Evolutionary conservation across 2,888 invertebrate genomes (phyloP).

Genomic region (Carcina quercana): DNA sequence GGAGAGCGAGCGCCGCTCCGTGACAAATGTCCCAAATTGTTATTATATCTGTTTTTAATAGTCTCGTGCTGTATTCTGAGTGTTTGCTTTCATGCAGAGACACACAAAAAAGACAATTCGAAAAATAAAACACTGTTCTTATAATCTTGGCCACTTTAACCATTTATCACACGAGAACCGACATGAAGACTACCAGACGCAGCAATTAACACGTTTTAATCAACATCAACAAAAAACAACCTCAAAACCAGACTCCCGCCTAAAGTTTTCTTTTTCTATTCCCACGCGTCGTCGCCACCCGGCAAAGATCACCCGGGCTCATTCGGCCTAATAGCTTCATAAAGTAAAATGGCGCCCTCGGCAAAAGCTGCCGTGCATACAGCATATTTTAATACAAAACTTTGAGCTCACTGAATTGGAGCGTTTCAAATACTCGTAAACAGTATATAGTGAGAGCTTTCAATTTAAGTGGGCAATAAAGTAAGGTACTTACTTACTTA

Average conservation of each 20-base stretch:
- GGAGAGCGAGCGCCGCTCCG: constrained; percentile 29
- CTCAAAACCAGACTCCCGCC: constrained; percentile 7
- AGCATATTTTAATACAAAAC: no score
- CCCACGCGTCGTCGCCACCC: constrained; percentile 16
- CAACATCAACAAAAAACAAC: constrained; percentile 10
- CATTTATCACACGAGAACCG: no score
- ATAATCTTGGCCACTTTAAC: no score
- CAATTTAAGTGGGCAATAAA: no score
- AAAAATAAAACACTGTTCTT: no score
- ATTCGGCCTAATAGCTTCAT: constrained; percentile 19
- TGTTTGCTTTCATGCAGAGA: no score
- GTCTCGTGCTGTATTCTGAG: constrained; percentile 1
- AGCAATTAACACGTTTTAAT: constrained; percentile 19
- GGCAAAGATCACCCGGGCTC: constrained; percentile 16
- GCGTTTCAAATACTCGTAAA: no score
- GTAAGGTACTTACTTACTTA: no score
- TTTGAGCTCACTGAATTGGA: no score
- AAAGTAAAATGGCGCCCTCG: constrained; percentile 15
- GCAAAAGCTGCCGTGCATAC: constrained; percentile 4
- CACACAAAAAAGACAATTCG: no score
- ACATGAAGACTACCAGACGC: no score
- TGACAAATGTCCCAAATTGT: constrained; percentile 36
- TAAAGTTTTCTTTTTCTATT: constrained; percentile 17
- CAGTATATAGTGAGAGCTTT: no score
- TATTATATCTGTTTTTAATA: constrained; percentile 29